Conservation (phyloP, 2,113 vertebrate genomes). For the Notarius lentiginosus region DNA sequence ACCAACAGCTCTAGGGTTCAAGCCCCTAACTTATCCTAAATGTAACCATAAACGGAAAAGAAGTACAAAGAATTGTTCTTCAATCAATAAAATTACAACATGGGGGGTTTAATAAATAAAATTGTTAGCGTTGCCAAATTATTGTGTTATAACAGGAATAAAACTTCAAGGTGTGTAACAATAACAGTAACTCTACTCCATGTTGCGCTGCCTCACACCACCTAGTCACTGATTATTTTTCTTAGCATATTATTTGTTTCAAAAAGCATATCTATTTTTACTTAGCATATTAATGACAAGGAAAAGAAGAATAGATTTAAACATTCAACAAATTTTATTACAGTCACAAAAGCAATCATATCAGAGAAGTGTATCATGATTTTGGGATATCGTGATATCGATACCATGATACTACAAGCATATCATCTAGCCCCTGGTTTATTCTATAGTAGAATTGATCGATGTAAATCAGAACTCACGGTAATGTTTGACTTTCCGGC, state of each 20-base stretch:
- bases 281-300: background rate
- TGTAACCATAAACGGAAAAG: background rate
- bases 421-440: no score
- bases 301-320: background rate
- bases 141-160: background rate
- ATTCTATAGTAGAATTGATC: background rate
- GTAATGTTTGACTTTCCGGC: conserved; percentile 93
- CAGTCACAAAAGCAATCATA: background rate
- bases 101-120: background rate
- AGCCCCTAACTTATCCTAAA: background rate
- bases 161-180: background rate
- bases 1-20: no score
- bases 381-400: background rate
- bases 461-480: conserved; percentile 65
- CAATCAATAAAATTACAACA: background rate
- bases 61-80: background rate
- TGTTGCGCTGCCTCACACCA: background rate
- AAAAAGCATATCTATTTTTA: background rate
- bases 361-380: background rate
- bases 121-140: background rate
- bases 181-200: background rate
- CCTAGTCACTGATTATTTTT: background rate
- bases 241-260: background rate
- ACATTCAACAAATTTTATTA: background rate
- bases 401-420: background rate